Evolutionary conservation across 2,797 vertebrate genomes (phyloP).

Genomic region (Lepus oiostolus): DNA sequence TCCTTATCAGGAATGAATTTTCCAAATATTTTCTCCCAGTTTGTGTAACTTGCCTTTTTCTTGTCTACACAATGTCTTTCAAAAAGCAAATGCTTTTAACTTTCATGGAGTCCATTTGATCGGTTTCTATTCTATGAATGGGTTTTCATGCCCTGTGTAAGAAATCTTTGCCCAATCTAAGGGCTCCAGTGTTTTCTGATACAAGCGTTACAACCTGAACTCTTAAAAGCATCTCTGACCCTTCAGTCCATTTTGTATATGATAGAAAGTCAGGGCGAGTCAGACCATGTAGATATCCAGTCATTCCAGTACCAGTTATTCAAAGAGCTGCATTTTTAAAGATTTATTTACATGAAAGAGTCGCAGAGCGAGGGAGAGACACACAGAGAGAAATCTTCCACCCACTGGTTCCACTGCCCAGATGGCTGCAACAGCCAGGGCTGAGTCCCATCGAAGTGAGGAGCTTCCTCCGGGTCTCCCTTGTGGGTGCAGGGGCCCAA

Average conservation of each 20-base stretch:
- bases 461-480: too few species aligned
- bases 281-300: neutral
- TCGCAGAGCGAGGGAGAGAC: too few species aligned
- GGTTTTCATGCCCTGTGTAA: neutral
- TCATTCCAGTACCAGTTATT: neutral
- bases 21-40: neutral
- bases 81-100: neutral
- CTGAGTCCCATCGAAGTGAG: too few species aligned
- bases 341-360: too few species aligned
- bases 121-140: neutral
- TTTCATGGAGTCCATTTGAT: neutral
- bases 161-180: neutral
- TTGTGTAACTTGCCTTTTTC: neutral
- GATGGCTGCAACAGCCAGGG: too few species aligned
- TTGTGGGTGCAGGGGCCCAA: too few species aligned
- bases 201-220: neutral
- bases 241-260: neutral
- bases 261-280: neutral
- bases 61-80: neutral
- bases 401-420: too few species aligned
- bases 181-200: neutral
- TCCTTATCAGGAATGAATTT: conserved; percentile 2
- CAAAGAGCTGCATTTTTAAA: neutral
- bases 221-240: neutral
- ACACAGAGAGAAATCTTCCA: too few species aligned